These are phyloP conservation scores for Parnassius mnemosyne DNA, from an alignment of 2,888 invertebrate species.

Conservation along the genomic window DNA sequence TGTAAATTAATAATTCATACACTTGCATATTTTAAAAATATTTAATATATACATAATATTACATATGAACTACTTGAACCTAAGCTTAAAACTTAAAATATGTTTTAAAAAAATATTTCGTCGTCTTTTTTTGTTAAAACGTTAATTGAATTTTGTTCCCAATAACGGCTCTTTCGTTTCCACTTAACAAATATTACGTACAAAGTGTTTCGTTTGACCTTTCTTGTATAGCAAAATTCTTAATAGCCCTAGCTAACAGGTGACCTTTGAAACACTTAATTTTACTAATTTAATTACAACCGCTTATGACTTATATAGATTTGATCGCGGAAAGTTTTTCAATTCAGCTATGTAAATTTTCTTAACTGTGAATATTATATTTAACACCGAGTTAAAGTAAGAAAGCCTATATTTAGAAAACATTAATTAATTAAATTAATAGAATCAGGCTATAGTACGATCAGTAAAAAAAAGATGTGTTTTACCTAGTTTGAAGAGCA, in stretches of 20 bases:
- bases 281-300: neutral
- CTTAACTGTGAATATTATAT: neutral
- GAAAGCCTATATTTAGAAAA: too few species aligned
- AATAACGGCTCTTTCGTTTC: neutral
- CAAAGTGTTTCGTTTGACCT: neutral
- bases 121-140: too few species aligned
- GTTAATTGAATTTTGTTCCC: neutral
- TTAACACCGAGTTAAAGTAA: neutral
- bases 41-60: too few species aligned
- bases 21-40: too few species aligned
- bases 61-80: too few species aligned
- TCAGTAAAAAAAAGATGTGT: too few species aligned
- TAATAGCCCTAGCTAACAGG: neutral
- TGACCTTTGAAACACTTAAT: constrained; percentile 1
- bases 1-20: too few species aligned
- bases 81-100: too few species aligned
- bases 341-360: neutral
- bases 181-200: neutral
- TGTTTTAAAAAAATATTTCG: too few species aligned
- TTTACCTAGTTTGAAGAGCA: too few species aligned
- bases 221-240: neutral
- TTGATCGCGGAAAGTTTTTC: neutral
- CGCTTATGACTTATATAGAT: neutral
- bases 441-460: too few species aligned
- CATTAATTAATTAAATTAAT: too few species aligned